Evolutionary conservation across 2,888 invertebrate genomes (phyloP), one percentile per base, ranked within the genome.

Genomic region (Cephus pygmeus): DNA sequence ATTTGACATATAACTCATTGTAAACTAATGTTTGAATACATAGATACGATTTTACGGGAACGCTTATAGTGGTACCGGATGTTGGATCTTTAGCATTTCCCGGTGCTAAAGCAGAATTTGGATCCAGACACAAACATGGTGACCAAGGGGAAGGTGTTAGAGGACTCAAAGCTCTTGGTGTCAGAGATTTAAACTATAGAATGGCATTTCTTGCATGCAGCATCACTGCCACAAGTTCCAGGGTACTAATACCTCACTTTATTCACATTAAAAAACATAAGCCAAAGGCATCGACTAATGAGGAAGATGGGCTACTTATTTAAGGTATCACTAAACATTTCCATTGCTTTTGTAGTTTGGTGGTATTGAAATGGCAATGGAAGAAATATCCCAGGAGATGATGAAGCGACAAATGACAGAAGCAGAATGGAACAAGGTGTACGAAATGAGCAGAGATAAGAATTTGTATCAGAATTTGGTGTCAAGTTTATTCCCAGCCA

Each of bases 1-100:
- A 6, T n/a, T 34, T 11, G n/a, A 15, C 68, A n/a, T 11, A 34
- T 30, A 23, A n/a, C 1, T 33, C 33, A 34, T 40, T 31, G 34
- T 11, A 4, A 15, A 68, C 34, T 56, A 69, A 12, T 11, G 1
- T 9, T 33, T 11, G 2, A 4, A 23, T 56, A 12, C 15, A 95
- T 88, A 92, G 93, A 77, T 98, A 97, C 88, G 98, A 98, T 90
- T 98, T 99, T 90, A 98, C 97, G 0, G 99, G 99, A 30, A 97
- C 98, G 0, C 93, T 99, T 30, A 98, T 99, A 88, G 99, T 99
- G 1, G 97, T 99, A 0, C 99, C 99, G 0, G 99, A 99, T 92
- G 97, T 99, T 0, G 96, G 97, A 0, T 96, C 96, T 0, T 91
- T 99, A 73, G 94, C 97, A 11, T 91, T 96, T 82, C 97, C 99